Evolutionary conservation across 2,888 invertebrate genomes (phyloP).

Genomic region (Clanis bilineata): DNA sequence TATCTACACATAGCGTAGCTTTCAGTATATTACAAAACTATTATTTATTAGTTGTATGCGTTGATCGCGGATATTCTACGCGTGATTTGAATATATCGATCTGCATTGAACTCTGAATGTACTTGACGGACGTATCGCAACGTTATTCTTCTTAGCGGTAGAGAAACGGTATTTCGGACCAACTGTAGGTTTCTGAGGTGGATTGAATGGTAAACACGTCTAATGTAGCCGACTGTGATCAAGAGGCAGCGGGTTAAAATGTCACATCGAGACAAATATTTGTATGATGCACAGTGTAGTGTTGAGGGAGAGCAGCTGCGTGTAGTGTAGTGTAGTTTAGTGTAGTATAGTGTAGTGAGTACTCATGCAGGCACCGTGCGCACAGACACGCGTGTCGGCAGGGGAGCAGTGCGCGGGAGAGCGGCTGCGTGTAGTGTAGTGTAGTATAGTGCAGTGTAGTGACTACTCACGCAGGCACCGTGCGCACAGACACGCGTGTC

Average conservation of each 20-base stretch:
- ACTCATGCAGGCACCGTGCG: background rate
- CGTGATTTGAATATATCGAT: constrained; percentile 4
- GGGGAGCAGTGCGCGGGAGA: too few species aligned
- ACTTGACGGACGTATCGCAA: background rate
- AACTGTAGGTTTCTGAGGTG: too few species aligned
- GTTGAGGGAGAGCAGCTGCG: too few species aligned
- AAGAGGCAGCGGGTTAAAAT: too few species aligned
- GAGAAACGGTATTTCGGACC: too few species aligned
- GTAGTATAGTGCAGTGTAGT: background rate
- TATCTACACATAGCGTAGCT: background rate
- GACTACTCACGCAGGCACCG: background rate
- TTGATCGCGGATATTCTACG: background rate
- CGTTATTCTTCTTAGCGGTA: background rate
- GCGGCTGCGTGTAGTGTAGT: background rate
- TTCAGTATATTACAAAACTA: background rate
- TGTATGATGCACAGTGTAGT: too few species aligned
- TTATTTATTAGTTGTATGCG: constrained; percentile 4
- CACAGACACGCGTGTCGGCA: too few species aligned
- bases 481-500: too few species aligned
- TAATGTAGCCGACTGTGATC: too few species aligned
- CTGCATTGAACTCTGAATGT: background rate
- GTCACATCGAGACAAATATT: too few species aligned
- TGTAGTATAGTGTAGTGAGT: background rate
- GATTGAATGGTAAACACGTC: too few species aligned
- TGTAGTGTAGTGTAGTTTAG: background rate